Evolutionary conservation across 2,797 vertebrate species (phyloP), one percentile per base, ranked within the genome.

Genomic region (Galago senegalensis): DNA sequence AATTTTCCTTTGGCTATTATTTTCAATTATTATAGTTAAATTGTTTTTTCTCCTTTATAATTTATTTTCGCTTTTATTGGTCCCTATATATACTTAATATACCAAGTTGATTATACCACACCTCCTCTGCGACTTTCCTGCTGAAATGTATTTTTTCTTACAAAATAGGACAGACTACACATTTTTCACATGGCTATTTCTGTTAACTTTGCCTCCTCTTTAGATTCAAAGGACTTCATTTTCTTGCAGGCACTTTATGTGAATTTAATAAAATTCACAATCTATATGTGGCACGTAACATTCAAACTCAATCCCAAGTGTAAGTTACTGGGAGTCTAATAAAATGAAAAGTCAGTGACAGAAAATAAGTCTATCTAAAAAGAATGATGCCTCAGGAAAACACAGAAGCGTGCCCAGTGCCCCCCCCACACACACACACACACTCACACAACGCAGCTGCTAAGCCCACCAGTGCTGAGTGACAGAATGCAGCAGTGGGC

Each of bases 111-210:
- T 75, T 46, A 29, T 18, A 25, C 17, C 13, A 58, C 1, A n/a
- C 31, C 25, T 61, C 29, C 23, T 77, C 53, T 20, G 60, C 72
- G 80, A 58, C 53, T 91, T 83, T 46, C 31, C 1, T 25, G 7
- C 61, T 61, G 29, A 93, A 87, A 77, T 76, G 37, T 25, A 67
- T 88, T 92, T 73, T 92, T n/a, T 85, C n/a, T 83, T 63, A 49
- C 8, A 88, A 81, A 93, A 75, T 40, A 43, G 17, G 4, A 34
- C 49, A 37, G 79, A 61, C 4, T 13, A 2, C 56, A 67, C 17
- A 31, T 34, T 61, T 92, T 89, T 65, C 37, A 70, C 16, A 37
- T n/a, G 14, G 12, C 17, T 10, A 12, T 31, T 63, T 94, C 29
- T 12, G 43, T 34, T 31, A 80, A 17, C 34, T 46, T 90, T 63